Evolutionary conservation across 2,888 invertebrate genomes (phyloP), one percentile per base, ranked within the genome.

Genomic region (Ligdia adustata): DNA sequence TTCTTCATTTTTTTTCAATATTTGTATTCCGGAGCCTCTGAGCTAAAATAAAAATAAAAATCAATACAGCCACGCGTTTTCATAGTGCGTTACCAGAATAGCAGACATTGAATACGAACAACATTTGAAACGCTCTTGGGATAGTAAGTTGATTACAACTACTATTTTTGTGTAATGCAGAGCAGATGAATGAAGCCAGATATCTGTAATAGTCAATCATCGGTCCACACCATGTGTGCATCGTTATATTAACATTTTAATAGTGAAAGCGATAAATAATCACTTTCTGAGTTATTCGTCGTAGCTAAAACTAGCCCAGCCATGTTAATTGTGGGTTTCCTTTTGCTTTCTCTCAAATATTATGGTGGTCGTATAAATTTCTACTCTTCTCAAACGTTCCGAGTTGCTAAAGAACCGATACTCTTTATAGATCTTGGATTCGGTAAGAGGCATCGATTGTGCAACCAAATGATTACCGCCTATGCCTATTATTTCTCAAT

Each of bases 301-400:
- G 32, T 20, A 39, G 28, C 28, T 29, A 22, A 39, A 45, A 22
- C 28, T 24, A 28, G 28, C 39, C 29, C 49, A 33, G 24, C 45
- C 57, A 48, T 55, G 51, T 40, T 45, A 39, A 46, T 35, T 20
- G 34, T 46, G 48, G 52, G 58, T 60, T 66, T 69, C 67, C 71
- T 72, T 70, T 72, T 71, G 73, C 64, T 64, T 64, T 60, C 52
- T 41, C 61, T 53, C 58, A 56, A 37, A n/a, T n/a, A n/a, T n/a
- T 4, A 28, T 16, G 28, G 40, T 26, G 34, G 7, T 26, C 26
- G 14, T 46, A 22, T 34, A 46, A 46, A 12, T 31, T 26, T 33
- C 43, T 48, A 41, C 42, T 32, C 43, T 31, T 13, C 31, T 37
- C 22, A 32, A 24, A 24, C 38, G 1, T 31, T 28, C 13, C 31